Evolutionary conservation across 2,888 invertebrate species (phyloP).

Genomic region (Tipula helvola): DNA sequence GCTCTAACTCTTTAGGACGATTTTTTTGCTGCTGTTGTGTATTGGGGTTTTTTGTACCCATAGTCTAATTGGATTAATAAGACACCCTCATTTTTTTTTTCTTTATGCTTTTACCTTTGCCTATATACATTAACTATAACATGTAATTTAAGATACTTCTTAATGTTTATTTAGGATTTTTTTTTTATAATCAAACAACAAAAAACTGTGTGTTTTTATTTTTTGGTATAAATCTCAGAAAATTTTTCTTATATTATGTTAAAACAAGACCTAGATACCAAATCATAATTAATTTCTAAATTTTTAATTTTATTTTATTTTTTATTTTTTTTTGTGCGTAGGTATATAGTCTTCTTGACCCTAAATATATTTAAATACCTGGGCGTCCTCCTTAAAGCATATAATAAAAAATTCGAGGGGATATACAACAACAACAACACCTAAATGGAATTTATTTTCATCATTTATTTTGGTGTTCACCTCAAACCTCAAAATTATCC

Average conservation of each 20-base stretch:
- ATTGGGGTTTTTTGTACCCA: not conserved
- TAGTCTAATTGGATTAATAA: not conserved
- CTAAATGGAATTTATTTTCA: not conserved
- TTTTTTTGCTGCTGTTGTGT: not conserved
- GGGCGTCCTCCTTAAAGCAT: not conserved
- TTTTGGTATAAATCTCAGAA: not conserved
- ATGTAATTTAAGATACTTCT: conserved; percentile 4
- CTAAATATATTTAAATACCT: not conserved
- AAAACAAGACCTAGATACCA: not conserved
- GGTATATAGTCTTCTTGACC: not conserved
- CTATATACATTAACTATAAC: not conserved
- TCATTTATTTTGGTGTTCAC: not conserved
- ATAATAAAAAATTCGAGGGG: not conserved
- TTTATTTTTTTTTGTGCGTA: not conserved
- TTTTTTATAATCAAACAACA: not conserved
- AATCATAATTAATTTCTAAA: not conserved
- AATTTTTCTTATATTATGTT: not conserved
- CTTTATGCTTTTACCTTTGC: not conserved
- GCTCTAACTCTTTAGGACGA: not conserved
- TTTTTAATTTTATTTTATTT: not conserved
- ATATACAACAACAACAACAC: not conserved
- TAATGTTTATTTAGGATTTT: not conserved
- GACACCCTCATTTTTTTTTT: not conserved
- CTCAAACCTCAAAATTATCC: not conserved
- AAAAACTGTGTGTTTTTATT: not conserved